Percentiles rank a stretch among this genome's conserved stretches.
Evolutionary conservation across 2,888 invertebrate species (phyloP).

Genomic region (Pachycephus smyrnensis): DNA sequence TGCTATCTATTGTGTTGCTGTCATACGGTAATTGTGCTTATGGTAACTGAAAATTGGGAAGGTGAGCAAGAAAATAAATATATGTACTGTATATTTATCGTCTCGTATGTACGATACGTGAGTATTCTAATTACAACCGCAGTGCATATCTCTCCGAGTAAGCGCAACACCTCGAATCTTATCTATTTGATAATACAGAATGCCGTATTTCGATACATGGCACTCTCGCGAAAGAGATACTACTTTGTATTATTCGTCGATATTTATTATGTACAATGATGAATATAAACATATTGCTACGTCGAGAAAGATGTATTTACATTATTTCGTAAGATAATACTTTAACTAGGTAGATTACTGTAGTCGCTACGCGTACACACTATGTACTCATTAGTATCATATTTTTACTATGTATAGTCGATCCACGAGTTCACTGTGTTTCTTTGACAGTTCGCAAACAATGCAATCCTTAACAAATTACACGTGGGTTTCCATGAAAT

Average conservation of each 20-base stretch:
- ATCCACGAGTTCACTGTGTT: no score
- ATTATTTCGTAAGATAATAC: slow-evolving; percentile 36
- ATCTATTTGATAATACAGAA: background rate
- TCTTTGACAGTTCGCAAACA: no score
- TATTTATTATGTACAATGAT: slow-evolving; percentile 41
- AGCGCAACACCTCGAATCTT: slow-evolving; percentile 14
- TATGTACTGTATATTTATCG: slow-evolving; percentile 25
- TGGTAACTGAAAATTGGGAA: background rate
- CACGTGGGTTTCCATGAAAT: no score
- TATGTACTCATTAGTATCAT: background rate
- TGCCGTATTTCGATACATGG: slow-evolving; percentile 35
- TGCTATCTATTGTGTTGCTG: background rate
- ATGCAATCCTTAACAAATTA: no score
- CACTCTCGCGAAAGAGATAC: slow-evolving; percentile 42
- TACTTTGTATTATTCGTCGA: slow-evolving; percentile 41
- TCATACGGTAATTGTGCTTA: background rate
- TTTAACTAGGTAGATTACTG: slow-evolving; percentile 26
- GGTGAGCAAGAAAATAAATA: slow-evolving; percentile 21
- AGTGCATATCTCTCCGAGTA: slow-evolving; percentile 23
- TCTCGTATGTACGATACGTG: slow-evolving; percentile 10
- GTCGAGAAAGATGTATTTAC: slow-evolving; percentile 41
- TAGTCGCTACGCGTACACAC: background rate
- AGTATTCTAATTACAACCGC: background rate
- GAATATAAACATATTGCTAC: slow-evolving; percentile 33
- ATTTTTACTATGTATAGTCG: background rate